Conservation (phyloP, 2,797 vertebrate species). For the Acanthurus leucopareius region DNA sequence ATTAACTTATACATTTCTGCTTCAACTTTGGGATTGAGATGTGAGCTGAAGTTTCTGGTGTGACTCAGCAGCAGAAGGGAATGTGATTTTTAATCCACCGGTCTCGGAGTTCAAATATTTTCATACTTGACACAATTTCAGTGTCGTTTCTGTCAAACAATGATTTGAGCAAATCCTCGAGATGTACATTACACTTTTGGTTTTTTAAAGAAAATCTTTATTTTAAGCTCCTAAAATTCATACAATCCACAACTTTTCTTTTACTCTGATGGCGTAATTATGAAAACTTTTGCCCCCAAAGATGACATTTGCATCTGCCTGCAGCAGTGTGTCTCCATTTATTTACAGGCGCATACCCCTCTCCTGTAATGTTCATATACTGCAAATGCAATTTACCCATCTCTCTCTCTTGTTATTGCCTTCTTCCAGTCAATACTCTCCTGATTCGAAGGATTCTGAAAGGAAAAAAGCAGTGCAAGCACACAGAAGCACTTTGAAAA, state of each 20-base stretch:
- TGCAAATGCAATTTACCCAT: conserved; percentile 62
- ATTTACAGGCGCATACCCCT: conserved; percentile 39
- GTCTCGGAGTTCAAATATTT: conserved; percentile 1
- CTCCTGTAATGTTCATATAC: conserved; percentile 42
- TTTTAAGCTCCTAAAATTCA: neutral
- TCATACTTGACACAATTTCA: neutral
- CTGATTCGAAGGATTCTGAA: conserved; percentile 48
- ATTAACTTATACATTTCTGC: conserved; percentile 35
- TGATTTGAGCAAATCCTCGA: neutral
- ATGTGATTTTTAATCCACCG: conserved; percentile 15
- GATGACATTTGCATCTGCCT: conserved; percentile 43
- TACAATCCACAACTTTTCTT: neutral
- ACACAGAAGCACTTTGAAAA: conserved; percentile 71
- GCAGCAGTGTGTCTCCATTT: conserved; percentile 17
- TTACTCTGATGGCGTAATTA: neutral
- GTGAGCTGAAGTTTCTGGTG: conserved; percentile 24
- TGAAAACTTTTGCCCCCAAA: conserved; percentile 8
- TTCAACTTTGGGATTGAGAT: conserved; percentile 45
- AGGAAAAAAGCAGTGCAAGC: conserved; percentile 14
- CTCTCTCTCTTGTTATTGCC: conserved; percentile 61
- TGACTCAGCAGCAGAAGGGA: conserved; percentile 31
- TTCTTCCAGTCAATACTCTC: conserved; percentile 65
- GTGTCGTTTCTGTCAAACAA: neutral
- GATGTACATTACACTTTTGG: neutral
- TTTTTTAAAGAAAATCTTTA: neutral